Conservation (phyloP, 1,140 invertebrate genomes). For the Bradynema listronoti region DNA sequence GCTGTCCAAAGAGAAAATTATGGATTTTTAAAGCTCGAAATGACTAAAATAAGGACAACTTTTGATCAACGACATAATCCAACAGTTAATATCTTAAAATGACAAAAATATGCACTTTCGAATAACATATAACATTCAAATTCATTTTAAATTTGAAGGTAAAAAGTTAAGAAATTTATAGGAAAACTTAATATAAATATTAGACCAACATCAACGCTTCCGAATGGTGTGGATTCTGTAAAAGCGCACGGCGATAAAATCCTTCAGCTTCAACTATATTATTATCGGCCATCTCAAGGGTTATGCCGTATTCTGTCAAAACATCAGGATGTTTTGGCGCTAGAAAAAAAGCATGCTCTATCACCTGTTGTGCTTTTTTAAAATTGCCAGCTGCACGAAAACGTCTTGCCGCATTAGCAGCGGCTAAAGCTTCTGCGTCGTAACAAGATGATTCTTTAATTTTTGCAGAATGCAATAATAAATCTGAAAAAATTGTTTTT, state of each 20-base stretch:
- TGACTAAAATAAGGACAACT: too few species aligned
- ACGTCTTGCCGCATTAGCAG: constrained; percentile 37
- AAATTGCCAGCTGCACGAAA: constrained; percentile 38
- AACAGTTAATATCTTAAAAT: too few species aligned
- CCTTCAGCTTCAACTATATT: constrained; percentile 83
- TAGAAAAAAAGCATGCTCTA: constrained; percentile 74
- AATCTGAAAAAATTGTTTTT: too few species aligned
- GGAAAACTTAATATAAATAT: too few species aligned
- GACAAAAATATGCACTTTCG: too few species aligned
- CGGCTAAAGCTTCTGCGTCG: constrained; percentile 40
- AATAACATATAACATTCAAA: too few species aligned
- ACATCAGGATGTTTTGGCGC: constrained; percentile 85
- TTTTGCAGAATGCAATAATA: too few species aligned
- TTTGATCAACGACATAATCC: too few species aligned
- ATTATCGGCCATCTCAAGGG: constrained; percentile 75
- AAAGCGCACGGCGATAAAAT: constrained; percentile 74
- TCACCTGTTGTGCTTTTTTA: constrained; percentile 39
- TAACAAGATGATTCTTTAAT: constrained; percentile 19
- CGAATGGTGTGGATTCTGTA: constrained; percentile 73
- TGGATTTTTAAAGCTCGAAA: too few species aligned
- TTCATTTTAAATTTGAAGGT: too few species aligned
- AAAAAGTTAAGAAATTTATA: too few species aligned
- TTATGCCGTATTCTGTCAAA: constrained; percentile 84
- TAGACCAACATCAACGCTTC: constrained; percentile 67
- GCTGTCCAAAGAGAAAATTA: too few species aligned